These are phyloP conservation scores for Heteropelma amictum DNA, from an alignment of 2,888 invertebrate species.

Conservation along the genomic window DNA sequence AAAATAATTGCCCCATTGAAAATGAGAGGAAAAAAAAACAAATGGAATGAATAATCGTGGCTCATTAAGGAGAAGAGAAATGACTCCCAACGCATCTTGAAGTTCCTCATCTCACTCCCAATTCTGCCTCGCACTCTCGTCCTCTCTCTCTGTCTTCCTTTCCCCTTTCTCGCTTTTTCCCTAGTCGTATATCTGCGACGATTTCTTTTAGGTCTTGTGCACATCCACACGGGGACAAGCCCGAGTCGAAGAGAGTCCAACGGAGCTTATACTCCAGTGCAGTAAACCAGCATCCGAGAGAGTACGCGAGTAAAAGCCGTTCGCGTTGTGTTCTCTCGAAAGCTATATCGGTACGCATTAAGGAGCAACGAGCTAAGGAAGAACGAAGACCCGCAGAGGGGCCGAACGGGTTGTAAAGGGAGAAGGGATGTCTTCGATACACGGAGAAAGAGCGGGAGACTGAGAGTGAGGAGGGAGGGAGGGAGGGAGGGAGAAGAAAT, in stretches of 20 bases:
- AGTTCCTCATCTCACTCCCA: conserved; percentile 11
- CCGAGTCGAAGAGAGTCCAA: neutral
- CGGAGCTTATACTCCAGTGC: conserved; percentile 10
- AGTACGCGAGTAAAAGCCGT: conserved; percentile 18
- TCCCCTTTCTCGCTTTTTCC: neutral
- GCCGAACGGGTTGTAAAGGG: conserved; percentile 10
- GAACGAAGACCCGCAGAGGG: conserved; percentile 17
- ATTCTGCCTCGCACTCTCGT: conserved; percentile 2
- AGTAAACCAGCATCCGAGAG: neutral
- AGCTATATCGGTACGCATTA: conserved; percentile 51
- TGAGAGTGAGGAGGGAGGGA: conserved; percentile 27
- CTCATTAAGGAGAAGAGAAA: conserved; percentile 45
- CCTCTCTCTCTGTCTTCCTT: neutral
- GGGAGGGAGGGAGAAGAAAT: conserved; percentile 22
- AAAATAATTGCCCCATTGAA: conserved; percentile 20
- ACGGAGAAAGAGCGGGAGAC: conserved; percentile 40
- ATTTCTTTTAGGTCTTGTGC: conserved; percentile 56
- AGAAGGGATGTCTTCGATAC: neutral
- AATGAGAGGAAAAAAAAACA: neutral
- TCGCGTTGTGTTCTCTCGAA: conserved; percentile 44
- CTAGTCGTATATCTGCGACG: conserved; percentile 40
- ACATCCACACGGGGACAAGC: conserved; percentile 24
- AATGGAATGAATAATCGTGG: conserved; percentile 42
- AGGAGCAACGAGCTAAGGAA: conserved; percentile 48
- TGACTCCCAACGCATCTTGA: conserved; percentile 22